phyloP scores from a whole-genome alignment of 2,113 vertebrate species.

The Corythornis madagascariensis region DNA sequence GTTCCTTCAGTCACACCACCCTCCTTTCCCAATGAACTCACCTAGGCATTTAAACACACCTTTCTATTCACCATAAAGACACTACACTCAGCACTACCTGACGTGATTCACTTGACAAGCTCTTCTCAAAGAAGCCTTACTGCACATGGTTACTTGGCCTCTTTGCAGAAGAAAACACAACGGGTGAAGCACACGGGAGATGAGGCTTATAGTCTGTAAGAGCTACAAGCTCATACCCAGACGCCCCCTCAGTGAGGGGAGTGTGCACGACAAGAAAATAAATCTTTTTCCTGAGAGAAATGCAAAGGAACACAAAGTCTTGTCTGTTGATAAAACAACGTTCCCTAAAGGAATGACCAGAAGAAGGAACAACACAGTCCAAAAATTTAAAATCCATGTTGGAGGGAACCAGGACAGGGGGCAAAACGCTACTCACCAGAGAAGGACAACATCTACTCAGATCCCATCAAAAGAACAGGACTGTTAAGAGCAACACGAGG shows the following conservation, averaged over 20 bases:
- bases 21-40: background rate
- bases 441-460: conserved; percentile 15
- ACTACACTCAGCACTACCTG: background rate
- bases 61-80: background rate
- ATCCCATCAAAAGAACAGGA: background rate
- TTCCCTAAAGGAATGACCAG: background rate
- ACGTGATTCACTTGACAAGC: background rate
- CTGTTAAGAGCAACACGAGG: background rate
- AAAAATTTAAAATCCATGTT: background rate
- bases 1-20: background rate
- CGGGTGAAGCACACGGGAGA: background rate
- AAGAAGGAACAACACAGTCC: background rate
- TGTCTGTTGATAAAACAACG: background rate
- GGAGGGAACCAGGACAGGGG: fast-evolving
- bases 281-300: background rate
- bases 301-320: background rate
- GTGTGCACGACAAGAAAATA: background rate
- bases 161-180: background rate
- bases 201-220: background rate
- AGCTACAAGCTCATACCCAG: background rate
- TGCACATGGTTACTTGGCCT: background rate
- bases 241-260: background rate
- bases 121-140: background rate
- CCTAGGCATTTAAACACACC: background rate
- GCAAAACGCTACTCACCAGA: background rate